Evolutionary conservation across 2,797 vertebrate species (phyloP), one percentile per base, ranked within the genome.

Genomic region (Chrysocyon brachyurus): DNA sequence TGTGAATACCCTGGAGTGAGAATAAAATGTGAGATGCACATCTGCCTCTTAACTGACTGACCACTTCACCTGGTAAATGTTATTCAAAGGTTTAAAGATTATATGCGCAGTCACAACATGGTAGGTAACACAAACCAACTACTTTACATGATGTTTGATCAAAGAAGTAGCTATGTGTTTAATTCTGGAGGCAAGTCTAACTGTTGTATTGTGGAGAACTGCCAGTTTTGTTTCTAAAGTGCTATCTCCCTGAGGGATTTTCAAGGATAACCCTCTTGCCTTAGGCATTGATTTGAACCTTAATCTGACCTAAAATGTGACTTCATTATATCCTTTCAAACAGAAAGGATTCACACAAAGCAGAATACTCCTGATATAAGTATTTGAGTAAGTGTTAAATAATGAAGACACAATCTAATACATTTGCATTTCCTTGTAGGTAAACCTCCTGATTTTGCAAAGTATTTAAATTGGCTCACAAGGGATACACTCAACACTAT

Each of bases 171-270:
- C 24, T 77, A 12, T 5, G 33, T 46, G 4, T 92, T 77, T 49
- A 64, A 85, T 81, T 96, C 33, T 81, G 21, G 17, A 66, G 63
- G 49, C 40, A 94, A 92, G 75, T 40, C n/a, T 52, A 75, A 82
- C 4, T 26, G 54, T 9, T 57, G 7, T 19, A 66, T 94, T 82
- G 94, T 17, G 82, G 77, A 95, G 8, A 96, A 46, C 6, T 14
- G 4, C 4, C 64, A 63, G 70, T 87, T 94, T 88, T 95, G 5
- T 52, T 78, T 72, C 28, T 68, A 73, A 85, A 2, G 17, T 81
- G 16, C 3, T 88, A 28, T 77, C 33, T 86, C 36, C 40, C 12
- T 54, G 19, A 36, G n/a, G 19, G n/a, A 92, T 86, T 91, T 91
- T 96, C 46, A 90, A 22, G 7, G n/a, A 7, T 79, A 59, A 93